Evolutionary conservation across 2,113 vertebrate species (phyloP), one percentile per base, ranked within the genome.

Genomic region (Ptilorrhoa leucosticta): DNA sequence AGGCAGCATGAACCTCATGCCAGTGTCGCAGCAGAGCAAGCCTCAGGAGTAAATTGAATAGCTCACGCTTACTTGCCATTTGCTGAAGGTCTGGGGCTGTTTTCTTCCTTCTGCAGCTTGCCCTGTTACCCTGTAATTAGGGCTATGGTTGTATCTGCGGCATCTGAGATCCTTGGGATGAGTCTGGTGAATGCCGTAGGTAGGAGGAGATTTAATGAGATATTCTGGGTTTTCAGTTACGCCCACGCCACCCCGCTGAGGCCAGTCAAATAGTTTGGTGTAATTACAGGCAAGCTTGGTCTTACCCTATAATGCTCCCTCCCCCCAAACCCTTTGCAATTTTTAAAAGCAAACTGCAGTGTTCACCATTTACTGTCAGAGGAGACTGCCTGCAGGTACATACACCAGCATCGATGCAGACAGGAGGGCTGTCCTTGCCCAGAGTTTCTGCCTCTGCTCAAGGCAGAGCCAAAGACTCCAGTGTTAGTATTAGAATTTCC

Each of bases 191-290:
- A 75, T 76, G 70, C 31, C 33, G 0, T 58, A 95, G 45, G 77
- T 84, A 64, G 86, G 86, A 92, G 64, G 70, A 92, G 79, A 68
- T 89, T 94, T 91, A 84, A 94, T 66, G 48, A 91, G 37, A 30
- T 76, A 69, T 71, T 84, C 57, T 64, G 64, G 61, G 31, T 35
- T 87, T 84, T 84, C 69, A 82, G 72, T 56, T 87, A 78, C 2
- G 0, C 51, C 72, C 83, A 71, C 13, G 0, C 19, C 39, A 89
- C 31, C 69, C 53, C 1, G 2, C 44, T 60, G 77, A 91, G 54
- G 39, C 33, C 86, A 83, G 79, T 42, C 54, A 88, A 61, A 77
- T 87, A 63, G 51, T 83, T 44, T 48, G 15, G 24, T 42, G 28
- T 87, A 87, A 95, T 89, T 92, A 91, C 31, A 91, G 77, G 70